phyloP scores from a whole-genome alignment of 2,113 vertebrate species.

The Nycticryphes semicollaris region DNA sequence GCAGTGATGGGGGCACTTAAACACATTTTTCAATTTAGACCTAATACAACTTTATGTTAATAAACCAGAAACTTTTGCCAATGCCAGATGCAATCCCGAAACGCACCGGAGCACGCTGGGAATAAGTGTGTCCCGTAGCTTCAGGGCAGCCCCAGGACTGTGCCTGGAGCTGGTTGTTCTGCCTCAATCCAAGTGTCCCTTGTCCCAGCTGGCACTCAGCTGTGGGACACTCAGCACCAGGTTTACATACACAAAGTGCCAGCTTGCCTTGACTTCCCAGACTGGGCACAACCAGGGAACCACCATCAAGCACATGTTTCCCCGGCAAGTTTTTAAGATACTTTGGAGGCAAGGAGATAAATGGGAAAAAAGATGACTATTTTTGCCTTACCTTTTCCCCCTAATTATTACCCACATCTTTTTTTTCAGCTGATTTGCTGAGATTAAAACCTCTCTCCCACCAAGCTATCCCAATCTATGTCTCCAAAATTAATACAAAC shows the following conservation, averaged over 20 bases:
- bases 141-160: neutral
- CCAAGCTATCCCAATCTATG: neutral
- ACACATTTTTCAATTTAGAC: neutral
- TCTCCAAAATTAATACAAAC: neutral
- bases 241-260: neutral
- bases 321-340: neutral
- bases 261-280: neutral
- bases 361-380: neutral
- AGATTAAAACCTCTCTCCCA: neutral
- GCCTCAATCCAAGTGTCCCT: neutral
- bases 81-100: neutral
- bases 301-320: neutral
- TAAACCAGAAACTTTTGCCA: neutral
- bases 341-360: neutral
- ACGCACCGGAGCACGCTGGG: neutral
- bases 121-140: neutral
- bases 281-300: neutral
- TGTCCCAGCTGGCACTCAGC: neutral
- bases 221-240: neutral
- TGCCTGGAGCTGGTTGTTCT: conserved; percentile 26
- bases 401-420: neutral
- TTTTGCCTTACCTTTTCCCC: neutral
- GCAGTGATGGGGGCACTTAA: neutral
- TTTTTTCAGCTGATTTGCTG: neutral
- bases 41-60: neutral